Percentiles rank a stretch among this genome's conserved stretches.
Evolutionary conservation across 2,888 invertebrate species (phyloP).

Genomic region (Athetis lepigone): DNA sequence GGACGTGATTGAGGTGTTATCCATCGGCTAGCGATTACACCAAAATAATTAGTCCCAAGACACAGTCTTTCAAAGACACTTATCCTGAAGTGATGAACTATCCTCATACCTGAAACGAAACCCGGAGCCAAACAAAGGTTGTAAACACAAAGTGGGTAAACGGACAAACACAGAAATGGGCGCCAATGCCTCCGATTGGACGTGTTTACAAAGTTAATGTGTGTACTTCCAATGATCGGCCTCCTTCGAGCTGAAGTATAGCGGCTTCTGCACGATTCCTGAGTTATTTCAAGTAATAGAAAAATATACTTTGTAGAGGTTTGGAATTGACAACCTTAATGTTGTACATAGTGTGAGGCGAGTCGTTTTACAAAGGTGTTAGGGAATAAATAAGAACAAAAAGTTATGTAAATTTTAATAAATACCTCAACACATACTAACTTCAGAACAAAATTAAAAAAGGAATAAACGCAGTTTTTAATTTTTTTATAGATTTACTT

Average conservation of each 20-base stretch:
- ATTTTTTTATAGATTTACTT: too few relatives aligned
- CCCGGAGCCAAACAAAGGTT: constrained; percentile 45
- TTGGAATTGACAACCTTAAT: neutral
- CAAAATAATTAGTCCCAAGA: too few relatives aligned
- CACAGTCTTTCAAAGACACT: constrained; percentile 5
- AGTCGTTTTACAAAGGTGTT: too few relatives aligned
- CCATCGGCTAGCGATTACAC: too few relatives aligned
- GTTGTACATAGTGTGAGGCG: neutral
- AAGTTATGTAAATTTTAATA: too few relatives aligned
- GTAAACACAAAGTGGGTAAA: constrained; percentile 49
- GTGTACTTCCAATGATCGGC: constrained; percentile 51
- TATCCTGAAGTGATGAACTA: constrained; percentile 16
- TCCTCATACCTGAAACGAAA: constrained; percentile 51
- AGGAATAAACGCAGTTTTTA: too few relatives aligned
- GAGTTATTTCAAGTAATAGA: constrained; percentile 10
- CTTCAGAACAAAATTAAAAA: too few relatives aligned
- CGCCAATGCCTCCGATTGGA: constrained; percentile 42
- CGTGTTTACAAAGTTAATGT: constrained; percentile 56
- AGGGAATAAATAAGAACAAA: too few relatives aligned
- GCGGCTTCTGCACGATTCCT: neutral
- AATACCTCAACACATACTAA: too few relatives aligned
- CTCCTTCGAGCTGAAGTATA: constrained; percentile 12
- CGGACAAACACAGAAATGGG: constrained; percentile 57
- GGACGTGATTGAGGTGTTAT: too few relatives aligned
- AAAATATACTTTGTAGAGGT: constrained; percentile 6